Evolutionary conservation across 1,140 invertebrate genomes (phyloP).

Genomic region (Heterodera schachtii): DNA sequence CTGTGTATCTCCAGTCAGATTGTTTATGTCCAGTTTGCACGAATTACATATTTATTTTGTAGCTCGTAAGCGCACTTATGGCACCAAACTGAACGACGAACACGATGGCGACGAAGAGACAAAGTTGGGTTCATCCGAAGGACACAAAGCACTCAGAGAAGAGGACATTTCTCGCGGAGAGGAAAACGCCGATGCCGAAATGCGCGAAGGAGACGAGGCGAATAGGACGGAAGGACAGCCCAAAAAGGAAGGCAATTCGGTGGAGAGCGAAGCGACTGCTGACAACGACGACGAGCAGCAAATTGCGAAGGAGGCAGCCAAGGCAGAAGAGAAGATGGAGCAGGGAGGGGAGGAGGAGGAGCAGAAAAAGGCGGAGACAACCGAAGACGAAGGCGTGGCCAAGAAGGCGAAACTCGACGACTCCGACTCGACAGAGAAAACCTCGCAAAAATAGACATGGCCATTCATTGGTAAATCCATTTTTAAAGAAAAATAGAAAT

Average conservation of each 20-base stretch:
- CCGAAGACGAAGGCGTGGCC: background rate
- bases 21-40: background rate
- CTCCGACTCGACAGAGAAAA: background rate
- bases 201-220: background rate
- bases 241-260: background rate
- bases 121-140: slow-evolving; percentile 1
- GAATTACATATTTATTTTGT: background rate
- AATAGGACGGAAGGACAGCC: background rate
- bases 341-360: background rate
- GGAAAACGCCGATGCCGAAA: background rate
- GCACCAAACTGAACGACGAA: slow-evolving; percentile 9
- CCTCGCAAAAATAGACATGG: background rate
- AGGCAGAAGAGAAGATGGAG: background rate
- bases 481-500: background rate
- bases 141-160: background rate
- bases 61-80: slow-evolving; percentile 25
- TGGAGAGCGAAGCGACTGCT: background rate
- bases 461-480: background rate
- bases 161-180: background rate
- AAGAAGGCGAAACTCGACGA: slow-evolving; percentile 1
- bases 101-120: background rate
- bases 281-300: background rate
- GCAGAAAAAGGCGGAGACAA: background rate
- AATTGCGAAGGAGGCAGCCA: too few relatives aligned
- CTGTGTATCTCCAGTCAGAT: too few relatives aligned